Base-by-base conservation (phyloP, 64 coral and sea anemone genomes). In the Stylophora pistillata region DNA sequence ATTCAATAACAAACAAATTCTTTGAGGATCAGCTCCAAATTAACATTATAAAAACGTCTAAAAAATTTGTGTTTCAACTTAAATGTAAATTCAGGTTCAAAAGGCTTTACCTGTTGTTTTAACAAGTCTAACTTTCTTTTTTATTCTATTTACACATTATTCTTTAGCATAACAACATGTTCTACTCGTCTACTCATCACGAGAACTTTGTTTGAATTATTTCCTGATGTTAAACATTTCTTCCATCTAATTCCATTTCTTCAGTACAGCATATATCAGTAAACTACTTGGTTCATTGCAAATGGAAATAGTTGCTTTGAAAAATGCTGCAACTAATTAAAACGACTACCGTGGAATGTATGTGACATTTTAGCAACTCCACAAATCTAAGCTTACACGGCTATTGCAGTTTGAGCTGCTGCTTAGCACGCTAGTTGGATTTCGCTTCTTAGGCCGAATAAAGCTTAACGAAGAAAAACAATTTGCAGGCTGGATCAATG, bases 301-400 rank as follows among this genome's bases (percentile, higher is more conserved):
- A 54, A 34, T 21, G 31, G 1, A 1, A 9, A 70, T 53, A 34
- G 80, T 84, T 84, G 60, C 80, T 84, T 69, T 0, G 80, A 84
- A 84, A 69, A 64, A 34, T 34, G 6, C 56, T 11, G 29, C 23
- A 79, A 59, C 53, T 63, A 84, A 28, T 37, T 52, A 84, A 84
- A 53, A 32, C 66, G 33, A 84, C 80, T 12, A 84, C 80, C 61
- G 80, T 25, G 80, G 80, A 84, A 84, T 84, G 80, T 34, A 52
- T 34, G 30, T 82, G 79, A 37, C 79, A 68, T 82, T 82, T 25
- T 68, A 21, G 64, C n/a, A 66, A 66, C 5, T 27, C 4, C 63
- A 66, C 37, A 47, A 47, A 47, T 47, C 37, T 47, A 47, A 47
- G 37, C 37, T 47, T 47, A 47, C 37, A 47, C 7, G 37, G 37